Percentiles rank a stretch among this genome's conserved stretches.
Conservation (phyloP, 1,140 invertebrate species). For the Nautilus pompilius region DNA sequence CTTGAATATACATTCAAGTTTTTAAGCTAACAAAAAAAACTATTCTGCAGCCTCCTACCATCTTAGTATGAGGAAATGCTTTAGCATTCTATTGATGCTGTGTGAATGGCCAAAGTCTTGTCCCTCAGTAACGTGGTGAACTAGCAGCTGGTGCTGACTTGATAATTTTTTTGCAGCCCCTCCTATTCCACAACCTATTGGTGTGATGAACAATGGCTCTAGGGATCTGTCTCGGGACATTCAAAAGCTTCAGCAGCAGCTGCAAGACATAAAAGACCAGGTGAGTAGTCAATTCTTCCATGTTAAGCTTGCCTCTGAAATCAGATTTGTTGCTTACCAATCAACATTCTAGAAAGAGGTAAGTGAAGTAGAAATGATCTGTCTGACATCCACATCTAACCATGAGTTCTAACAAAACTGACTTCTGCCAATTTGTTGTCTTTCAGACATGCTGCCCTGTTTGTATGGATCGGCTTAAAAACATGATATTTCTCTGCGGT, state of each 20-base stretch:
- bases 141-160: too few species aligned
- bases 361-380: too few species aligned
- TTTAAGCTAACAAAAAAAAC: background rate
- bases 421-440: background rate
- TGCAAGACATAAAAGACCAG: conserved; percentile 97
- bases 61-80: background rate
- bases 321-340: too few species aligned
- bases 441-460: conserved; percentile 94
- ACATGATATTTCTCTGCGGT: conserved; percentile 97
- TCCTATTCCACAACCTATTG: conserved; percentile 37
- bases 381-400: too few species aligned
- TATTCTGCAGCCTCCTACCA: too few species aligned
- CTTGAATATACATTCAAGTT: background rate
- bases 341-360: too few species aligned
- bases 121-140: too few species aligned
- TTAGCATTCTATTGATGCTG: background rate
- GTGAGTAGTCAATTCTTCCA: too few species aligned
- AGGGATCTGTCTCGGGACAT: conserved; percentile 74
- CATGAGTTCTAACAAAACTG: too few species aligned
- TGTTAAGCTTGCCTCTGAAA: too few species aligned
- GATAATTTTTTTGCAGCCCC: conserved; percentile 28
- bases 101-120: background rate
- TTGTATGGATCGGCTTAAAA: conserved; percentile 93
- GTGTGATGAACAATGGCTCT: conserved; percentile 80
- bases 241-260: conserved; percentile 90